phyloP scores from a whole-genome alignment of 2,113 vertebrate genomes.

The Brachyhypopomus gauderio region DNA sequence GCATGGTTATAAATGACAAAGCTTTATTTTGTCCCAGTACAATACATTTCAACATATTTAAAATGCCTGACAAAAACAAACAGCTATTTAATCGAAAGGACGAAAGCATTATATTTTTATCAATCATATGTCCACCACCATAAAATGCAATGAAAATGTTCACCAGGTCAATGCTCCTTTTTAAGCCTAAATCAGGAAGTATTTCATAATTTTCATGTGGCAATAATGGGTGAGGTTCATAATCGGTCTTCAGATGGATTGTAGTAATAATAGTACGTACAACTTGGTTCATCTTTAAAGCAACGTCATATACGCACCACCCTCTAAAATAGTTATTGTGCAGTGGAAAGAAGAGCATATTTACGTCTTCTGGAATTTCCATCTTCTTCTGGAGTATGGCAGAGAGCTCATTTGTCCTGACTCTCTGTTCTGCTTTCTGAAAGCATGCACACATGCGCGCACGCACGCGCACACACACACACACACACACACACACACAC shows the following conservation, averaged over 20 bases:
- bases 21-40: too few species aligned
- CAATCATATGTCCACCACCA: too few species aligned
- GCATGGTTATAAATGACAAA: too few species aligned
- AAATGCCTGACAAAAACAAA: too few species aligned
- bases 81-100: too few species aligned
- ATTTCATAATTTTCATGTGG: neutral
- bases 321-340: neutral
- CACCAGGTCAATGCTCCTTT: neutral
- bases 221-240: conserved; percentile 1
- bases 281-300: neutral
- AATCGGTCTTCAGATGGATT: neutral
- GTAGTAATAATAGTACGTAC: neutral
- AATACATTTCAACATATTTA: too few species aligned
- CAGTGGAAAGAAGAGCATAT: neutral
- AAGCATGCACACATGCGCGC: conserved; percentile 2
- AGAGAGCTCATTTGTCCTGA: conserved; percentile 25
- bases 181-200: conserved; percentile 14
- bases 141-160: neutral
- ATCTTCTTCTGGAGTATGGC: neutral
- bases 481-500: neutral
- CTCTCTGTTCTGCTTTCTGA: conserved; percentile 49
- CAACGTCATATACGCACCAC: neutral
- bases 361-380: neutral
- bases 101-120: too few species aligned
- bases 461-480: neutral